Base-by-base conservation (phyloP, 2,113 vertebrate genomes). In the Salvelinus sp. region DNA sequence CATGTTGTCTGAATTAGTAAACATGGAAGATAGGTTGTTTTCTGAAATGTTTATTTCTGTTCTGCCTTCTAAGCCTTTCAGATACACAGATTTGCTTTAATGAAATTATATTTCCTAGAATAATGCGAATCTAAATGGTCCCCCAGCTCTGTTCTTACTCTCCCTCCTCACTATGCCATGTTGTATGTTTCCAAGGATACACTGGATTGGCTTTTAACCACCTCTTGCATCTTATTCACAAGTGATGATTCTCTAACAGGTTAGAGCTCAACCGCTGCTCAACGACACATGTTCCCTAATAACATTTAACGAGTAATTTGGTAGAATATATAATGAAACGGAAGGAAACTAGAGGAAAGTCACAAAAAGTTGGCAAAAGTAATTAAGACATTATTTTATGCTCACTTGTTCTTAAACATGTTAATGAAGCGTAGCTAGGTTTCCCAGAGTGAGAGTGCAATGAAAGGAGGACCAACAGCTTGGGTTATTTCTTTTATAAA, bases 41-140 rank as follows among this genome's bases (percentile, higher is more conserved):
- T 30, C 28, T 30, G 28, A 69, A 7, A 27, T 80, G 79, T 74
- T 54, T 30, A 86, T 78, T 76, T 66, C 6, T 25, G 58, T 57
- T 12, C 57, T 70, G 60, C 69, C 60, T 65, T 13, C 13, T n/a
- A 6, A 68, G 12, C 16, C 25, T 71, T 60, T 63, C 63, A 72
- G 3, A 66, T 47, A 60, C 38, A 44, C 18, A 25, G 69, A 9
- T 10, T 12, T 44, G 38, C 33, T 23, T 6, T 74, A 33, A 66
- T 22, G 16, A 50, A 75, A 13, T 65, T 1, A 62, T 28, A 28
- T 23, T 60, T 27, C 57, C 1, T n/a, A 7, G 18, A 57, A 71
- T 71, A 71, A 22, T n/a, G 27, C 22, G 54, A 30, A 63, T 20
- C 14, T 20, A 60, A 69, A 73, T 6, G 3, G 10, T 62, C 23